Conservation (phyloP, 2,888 invertebrate species). For the Octonoba sinensis region DNA sequence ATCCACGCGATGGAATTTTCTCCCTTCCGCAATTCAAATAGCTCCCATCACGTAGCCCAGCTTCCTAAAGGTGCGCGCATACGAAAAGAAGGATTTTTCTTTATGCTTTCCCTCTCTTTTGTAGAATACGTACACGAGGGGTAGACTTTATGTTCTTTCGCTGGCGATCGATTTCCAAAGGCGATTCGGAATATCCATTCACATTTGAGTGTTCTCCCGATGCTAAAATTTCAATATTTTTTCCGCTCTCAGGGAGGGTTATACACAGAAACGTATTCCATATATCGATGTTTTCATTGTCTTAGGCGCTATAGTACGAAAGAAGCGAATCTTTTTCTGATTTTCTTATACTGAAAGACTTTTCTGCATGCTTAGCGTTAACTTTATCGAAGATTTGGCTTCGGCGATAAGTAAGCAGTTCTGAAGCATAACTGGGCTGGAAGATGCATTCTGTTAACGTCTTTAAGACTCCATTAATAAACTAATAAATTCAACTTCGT, state of each 20-base stretch:
- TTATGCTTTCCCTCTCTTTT: slow-evolving; percentile 41
- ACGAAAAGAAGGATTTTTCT: slow-evolving; percentile 23
- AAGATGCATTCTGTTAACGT: no score
- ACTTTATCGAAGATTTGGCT: no score
- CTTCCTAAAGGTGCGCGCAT: slow-evolving; percentile 50
- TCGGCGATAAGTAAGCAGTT: no score
- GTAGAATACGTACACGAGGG: slow-evolving; percentile 47
- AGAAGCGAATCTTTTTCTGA: no score
- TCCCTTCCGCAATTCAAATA: slow-evolving; percentile 56
- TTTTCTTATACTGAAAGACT: no score
- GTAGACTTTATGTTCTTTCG: slow-evolving; percentile 54
- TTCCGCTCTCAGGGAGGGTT: neutral
- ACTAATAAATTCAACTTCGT: no score
- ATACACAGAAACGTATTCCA: no score
- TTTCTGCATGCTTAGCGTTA: no score
- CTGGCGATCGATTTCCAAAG: slow-evolving; percentile 41
- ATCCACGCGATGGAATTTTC: slow-evolving; percentile 49
- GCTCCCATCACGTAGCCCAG: slow-evolving; percentile 47
- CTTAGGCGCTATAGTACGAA: no score
- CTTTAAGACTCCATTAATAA: no score
- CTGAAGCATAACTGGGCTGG: no score
- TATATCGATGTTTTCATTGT: no score
- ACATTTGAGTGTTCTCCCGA: slow-evolving; percentile 16
- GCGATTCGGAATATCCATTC: slow-evolving; percentile 58
- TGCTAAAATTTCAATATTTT: slow-evolving; percentile 34